A percentile compares a stretch with the other conserved stretches of the same genome.
These are phyloP conservation scores for Ammospiza nelsoni DNA, from an alignment of 2,113 vertebrate genomes.

Conservation along the genomic window DNA sequence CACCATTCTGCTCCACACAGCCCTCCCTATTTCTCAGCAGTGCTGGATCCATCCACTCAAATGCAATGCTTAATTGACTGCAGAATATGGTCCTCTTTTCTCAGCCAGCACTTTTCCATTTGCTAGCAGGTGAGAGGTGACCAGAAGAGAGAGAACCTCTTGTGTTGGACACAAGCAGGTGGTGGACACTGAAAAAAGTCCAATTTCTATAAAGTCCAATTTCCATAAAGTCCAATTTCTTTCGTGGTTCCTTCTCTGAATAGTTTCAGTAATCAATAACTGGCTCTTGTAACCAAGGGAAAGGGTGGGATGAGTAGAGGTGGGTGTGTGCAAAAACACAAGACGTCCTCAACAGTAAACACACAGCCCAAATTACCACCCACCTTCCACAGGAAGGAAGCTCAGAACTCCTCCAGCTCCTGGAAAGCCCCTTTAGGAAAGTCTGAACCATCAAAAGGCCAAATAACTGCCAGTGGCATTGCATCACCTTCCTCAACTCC, in stretches of 20 bases:
- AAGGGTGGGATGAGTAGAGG: background rate
- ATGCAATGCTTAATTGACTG: background rate
- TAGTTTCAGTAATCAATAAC: background rate
- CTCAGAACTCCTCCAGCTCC: background rate
- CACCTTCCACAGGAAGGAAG: conserved; percentile 20
- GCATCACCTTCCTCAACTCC: background rate
- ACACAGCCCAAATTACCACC: background rate
- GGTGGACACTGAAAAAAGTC: background rate
- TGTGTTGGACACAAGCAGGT: background rate
- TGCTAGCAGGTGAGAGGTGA: background rate
- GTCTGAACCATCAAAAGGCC: conserved; percentile 24
- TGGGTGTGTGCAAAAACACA: background rate
- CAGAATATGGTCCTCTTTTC: background rate
- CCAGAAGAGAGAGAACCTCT: background rate
- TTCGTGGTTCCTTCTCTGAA: background rate
- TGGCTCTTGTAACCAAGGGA: background rate
- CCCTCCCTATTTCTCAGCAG: background rate
- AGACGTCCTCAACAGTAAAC: background rate
- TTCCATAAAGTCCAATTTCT: background rate
- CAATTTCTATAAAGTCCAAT: background rate
- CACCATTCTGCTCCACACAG: background rate
- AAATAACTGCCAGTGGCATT: background rate
- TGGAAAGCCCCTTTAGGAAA: conserved; percentile 37
- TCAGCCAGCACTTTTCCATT: background rate
- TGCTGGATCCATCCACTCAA: background rate